These are phyloP conservation scores for Apamea monoglypha DNA, from an alignment of 2,888 invertebrate species.

Conservation along the genomic window DNA sequence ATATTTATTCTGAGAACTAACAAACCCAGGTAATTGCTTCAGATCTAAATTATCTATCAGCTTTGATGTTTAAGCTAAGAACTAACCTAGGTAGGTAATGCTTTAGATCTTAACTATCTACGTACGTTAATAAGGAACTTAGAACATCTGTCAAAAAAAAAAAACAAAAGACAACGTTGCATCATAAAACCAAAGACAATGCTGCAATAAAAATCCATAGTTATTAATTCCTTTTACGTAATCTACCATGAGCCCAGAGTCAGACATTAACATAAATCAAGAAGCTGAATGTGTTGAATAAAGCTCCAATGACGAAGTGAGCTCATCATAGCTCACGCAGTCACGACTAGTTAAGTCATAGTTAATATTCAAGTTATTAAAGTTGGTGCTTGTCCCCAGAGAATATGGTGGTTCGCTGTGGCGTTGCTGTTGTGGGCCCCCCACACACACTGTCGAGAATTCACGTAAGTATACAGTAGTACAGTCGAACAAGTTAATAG, in stretches of 20 bases:
- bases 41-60: background rate
- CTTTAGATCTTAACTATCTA: no score
- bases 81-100: no score
- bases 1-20: conserved; percentile 1
- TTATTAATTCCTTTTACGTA: background rate
- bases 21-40: background rate
- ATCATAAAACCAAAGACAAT: background rate
- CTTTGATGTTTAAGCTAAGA: no score
- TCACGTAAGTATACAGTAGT: conserved; percentile 82
- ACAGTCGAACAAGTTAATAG: background rate
- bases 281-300: conserved; percentile 39
- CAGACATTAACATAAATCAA: conserved; percentile 22
- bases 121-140: background rate
- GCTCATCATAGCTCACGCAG: conserved; percentile 39
- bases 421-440: conserved; percentile 79
- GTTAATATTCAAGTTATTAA: conserved; percentile 65
- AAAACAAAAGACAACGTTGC: background rate
- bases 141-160: background rate
- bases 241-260: background rate
- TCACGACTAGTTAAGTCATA: conserved; percentile 60
- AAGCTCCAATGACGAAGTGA: conserved; percentile 48
- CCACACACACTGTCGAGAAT: conserved; percentile 79
- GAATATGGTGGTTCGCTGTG: conserved; percentile 81
- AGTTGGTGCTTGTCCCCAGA: conserved; percentile 77
- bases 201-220: background rate